These are phyloP conservation scores for Oxygymnocypris stewartii DNA, from an alignment of 2,113 vertebrate species.

Conservation along the genomic window DNA sequence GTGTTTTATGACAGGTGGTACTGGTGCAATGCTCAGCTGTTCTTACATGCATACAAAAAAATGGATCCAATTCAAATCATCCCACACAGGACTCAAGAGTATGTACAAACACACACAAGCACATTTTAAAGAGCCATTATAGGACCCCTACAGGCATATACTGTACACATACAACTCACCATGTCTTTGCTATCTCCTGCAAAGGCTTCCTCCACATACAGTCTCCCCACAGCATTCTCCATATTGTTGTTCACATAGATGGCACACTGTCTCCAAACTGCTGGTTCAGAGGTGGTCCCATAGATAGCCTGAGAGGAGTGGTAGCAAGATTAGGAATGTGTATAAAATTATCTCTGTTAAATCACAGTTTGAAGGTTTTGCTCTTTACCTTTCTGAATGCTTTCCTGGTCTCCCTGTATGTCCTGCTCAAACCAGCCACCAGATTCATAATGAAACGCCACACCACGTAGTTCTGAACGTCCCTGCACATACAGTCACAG, in stretches of 20 bases:
- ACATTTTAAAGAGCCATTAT: neutral
- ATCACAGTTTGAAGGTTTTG: neutral
- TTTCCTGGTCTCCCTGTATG: constrained; percentile 90
- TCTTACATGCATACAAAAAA: constrained; percentile 1
- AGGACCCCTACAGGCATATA: neutral
- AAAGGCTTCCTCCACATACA: constrained; percentile 90
- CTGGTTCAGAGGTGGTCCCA: constrained; percentile 84
- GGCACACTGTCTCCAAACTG: constrained; percentile 89
- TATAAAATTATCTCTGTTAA: neutral
- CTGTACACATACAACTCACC: constrained; percentile 73
- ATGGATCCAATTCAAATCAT: neutral
- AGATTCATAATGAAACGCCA: constrained; percentile 92
- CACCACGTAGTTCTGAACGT: constrained; percentile 91
- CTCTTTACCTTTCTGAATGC: constrained; percentile 86
- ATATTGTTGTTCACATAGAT: constrained; percentile 90
- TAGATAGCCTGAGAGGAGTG: constrained; percentile 80
- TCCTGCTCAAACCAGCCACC: constrained; percentile 85
- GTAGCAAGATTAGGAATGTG: neutral
- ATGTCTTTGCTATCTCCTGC: constrained; percentile 89
- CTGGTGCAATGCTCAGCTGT: constrained; percentile 2
- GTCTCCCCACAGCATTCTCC: constrained; percentile 86
- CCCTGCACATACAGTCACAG: constrained; percentile 69
- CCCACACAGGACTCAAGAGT: neutral
- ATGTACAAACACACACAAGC: constrained; percentile 22
- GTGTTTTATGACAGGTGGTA: constrained; percentile 52